These are phyloP conservation scores for Lophius piscatorius DNA, from an alignment of 2,113 vertebrate species.

Conservation along the genomic window DNA sequence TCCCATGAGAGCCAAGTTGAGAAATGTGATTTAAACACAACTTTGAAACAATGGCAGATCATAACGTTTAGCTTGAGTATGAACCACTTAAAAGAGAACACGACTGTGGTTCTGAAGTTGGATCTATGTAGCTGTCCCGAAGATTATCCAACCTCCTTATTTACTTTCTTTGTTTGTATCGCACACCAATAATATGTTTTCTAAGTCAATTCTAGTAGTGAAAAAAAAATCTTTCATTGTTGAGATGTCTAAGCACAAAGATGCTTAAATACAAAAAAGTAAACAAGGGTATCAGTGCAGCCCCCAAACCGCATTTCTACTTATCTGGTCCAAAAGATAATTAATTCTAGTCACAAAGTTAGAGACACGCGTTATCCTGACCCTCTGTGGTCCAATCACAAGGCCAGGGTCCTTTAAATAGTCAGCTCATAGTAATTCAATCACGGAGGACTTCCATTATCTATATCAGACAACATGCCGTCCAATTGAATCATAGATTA, in stretches of 20 bases:
- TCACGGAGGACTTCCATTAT: constrained; percentile 30
- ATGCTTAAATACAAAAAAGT: constrained; percentile 40
- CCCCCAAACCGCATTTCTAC: constrained; percentile 35
- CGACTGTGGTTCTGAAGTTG: constrained; percentile 3
- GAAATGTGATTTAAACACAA: no score
- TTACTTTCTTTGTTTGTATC: constrained; percentile 13
- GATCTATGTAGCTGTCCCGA: constrained; percentile 1
- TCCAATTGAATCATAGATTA: no score
- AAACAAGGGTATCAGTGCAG: constrained; percentile 29
- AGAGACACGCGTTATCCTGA: constrained; percentile 56
- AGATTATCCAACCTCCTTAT: constrained; percentile 21
- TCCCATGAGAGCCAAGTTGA: no score
- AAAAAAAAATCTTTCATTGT: constrained; percentile 49
- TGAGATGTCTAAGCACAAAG: constrained; percentile 38
- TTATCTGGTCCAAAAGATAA: constrained; percentile 28
- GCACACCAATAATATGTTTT: constrained; percentile 52
- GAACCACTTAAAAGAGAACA: background rate
- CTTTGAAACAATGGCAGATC: no score
- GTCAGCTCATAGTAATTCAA: constrained; percentile 32
- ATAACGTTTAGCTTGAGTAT: background rate
- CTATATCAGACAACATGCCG: constrained; percentile 12
- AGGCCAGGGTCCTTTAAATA: constrained; percentile 60
- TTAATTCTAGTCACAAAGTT: constrained; percentile 44
- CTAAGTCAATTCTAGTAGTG: constrained; percentile 27
- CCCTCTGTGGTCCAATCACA: constrained; percentile 45